Evolutionary conservation across 2,113 vertebrate species (phyloP), one percentile per base, ranked within the genome.

Genomic region (Cynopterus brachyotis): DNA sequence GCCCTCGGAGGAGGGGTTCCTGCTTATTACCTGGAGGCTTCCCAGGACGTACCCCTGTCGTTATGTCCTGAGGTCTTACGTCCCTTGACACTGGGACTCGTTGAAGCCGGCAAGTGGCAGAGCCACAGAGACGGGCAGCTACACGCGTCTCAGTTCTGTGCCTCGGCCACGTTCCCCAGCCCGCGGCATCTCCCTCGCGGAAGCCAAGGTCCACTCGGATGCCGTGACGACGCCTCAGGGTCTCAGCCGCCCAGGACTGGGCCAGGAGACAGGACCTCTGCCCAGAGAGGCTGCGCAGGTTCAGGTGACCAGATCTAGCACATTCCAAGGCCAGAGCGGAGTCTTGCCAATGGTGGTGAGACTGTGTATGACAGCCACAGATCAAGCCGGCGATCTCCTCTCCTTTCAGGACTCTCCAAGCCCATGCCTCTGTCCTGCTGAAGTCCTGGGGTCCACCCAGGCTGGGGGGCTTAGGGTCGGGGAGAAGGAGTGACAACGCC

Each of bases 331-430:
- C 32, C 28, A 7, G 2, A 0, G 5, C 20, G 1, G 3, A 37
- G 9, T 11, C n/a, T 35, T 11, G 11, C 15, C 8, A 0, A 0
- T 0, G 2, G 60, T 19, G 17, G 22, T 0, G 45, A 28, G 8
- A 37, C 32, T n/a, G 5, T 19, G 59, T 42, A 6, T 22, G 59
- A 35, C 6, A 15, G 17, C 9, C 3, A 5, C 26, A 3, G 45
- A 11, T 1, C 2, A 32, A n/a, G 12, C 30, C 2, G 64, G 24
- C 22, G 26, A 9, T 12, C 35, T 20, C 15, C 13, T 50, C 20
- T 53, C 70, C 15, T 72, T 2, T n/a, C 2, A 0, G 4, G 67
- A 37, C 15, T 20, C 37, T 45, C 47, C 62, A 55, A 9, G 26
- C 24, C 12, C 26, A 16, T 6, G 26, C 5, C 4, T 40, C 9